Evolutionary conservation across 2,113 vertebrate genomes (phyloP).

Genomic region (Brachypteracias leptosomus): DNA sequence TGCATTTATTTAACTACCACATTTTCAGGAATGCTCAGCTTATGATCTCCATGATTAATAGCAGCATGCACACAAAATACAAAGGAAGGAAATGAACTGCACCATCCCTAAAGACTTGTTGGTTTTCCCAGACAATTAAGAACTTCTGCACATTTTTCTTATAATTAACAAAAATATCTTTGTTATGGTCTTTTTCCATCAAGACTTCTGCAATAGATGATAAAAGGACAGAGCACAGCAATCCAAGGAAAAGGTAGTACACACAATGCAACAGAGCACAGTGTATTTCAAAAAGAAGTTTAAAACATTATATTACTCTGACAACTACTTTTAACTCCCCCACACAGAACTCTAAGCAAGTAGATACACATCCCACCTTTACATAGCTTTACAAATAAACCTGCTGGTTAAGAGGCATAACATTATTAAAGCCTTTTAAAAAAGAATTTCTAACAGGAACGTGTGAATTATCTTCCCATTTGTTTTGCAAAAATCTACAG

Average conservation of each 20-base stretch:
- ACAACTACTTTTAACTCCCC: neutral
- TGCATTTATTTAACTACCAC: neutral
- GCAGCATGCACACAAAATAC: neutral
- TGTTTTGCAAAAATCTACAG: neutral
- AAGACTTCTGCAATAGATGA: neutral
- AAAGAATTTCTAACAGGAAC: neutral
- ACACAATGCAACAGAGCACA: neutral
- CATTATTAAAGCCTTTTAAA: neutral
- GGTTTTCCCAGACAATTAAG: neutral
- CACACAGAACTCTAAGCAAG: neutral
- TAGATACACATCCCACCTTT: neutral
- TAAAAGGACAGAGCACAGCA: neutral
- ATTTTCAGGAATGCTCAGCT: slow-evolving; percentile 4
- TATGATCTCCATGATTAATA: slow-evolving; percentile 9
- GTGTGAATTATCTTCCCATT: neutral
- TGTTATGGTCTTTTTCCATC: neutral
- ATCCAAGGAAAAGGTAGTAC: neutral
- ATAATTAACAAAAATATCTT: neutral
- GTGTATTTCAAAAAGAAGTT: neutral
- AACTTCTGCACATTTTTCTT: neutral
- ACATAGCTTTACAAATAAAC: neutral
- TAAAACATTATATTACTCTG: neutral
- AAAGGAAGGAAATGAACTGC: neutral
- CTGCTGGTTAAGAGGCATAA: neutral
- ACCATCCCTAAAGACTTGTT: neutral